Conservation (phyloP, 2,113 vertebrate species). For the Actenoides hombroni region DNA sequence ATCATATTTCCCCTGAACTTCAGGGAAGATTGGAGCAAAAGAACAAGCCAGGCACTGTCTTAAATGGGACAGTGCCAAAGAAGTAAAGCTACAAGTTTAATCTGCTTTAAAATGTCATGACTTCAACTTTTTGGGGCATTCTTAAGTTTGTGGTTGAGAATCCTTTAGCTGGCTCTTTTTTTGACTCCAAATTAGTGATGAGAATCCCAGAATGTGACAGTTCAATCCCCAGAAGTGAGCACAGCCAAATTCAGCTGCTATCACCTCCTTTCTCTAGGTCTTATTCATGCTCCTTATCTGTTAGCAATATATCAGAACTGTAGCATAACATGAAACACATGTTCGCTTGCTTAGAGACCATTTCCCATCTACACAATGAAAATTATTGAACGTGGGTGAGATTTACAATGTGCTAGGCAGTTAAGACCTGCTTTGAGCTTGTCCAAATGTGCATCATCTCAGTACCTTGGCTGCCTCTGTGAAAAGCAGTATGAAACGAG, state of each 20-base stretch:
- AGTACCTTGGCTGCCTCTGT: background rate
- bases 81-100: background rate
- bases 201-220: background rate
- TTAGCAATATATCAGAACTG: slow-evolving; percentile 8
- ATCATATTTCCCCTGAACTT: background rate
- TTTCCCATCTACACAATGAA: background rate
- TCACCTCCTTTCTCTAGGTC: background rate
- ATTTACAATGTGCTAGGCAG: background rate
- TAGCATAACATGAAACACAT: background rate
- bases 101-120: background rate
- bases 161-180: background rate
- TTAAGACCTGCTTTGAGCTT: background rate
- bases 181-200: background rate
- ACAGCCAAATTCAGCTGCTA: background rate
- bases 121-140: background rate
- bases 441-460: background rate
- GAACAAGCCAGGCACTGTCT: background rate
- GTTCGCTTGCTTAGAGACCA: background rate
- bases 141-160: background rate
- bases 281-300: slow-evolving; percentile 1
- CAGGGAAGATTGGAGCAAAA: background rate
- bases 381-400: background rate
- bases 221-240: background rate
- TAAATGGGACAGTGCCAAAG: background rate
- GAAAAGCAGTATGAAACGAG: background rate